A percentile compares a stretch with the other conserved stretches of the same genome.
phyloP scores from a whole-genome alignment of 2,797 vertebrate species.

The Limosa lapponica region DNA sequence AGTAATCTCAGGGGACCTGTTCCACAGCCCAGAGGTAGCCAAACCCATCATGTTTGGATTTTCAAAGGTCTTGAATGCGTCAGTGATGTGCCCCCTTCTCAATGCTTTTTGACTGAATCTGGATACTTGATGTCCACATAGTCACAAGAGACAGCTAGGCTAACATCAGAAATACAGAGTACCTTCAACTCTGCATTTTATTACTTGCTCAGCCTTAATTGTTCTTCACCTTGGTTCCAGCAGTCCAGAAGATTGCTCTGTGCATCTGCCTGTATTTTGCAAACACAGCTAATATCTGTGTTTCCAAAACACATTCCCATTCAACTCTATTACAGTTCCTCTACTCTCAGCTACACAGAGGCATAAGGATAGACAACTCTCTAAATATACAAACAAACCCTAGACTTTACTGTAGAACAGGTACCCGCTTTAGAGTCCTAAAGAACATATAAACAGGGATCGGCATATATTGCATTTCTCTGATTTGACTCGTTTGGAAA shows the following conservation, averaged over 20 bases:
- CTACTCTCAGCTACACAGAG: slow-evolving; percentile 9
- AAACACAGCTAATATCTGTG: slow-evolving; percentile 26
- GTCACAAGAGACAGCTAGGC: neutral
- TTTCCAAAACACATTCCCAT: slow-evolving; percentile 55
- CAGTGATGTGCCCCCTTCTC: neutral
- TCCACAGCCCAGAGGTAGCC: neutral
- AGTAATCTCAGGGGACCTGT: neutral
- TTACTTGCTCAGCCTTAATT: neutral
- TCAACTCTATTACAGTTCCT: slow-evolving; percentile 19
- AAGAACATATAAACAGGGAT: neutral
- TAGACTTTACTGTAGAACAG: slow-evolving; percentile 61
- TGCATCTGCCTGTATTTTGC: slow-evolving; percentile 45
- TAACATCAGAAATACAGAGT: neutral
- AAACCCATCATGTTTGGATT: neutral
- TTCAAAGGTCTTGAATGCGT: neutral
- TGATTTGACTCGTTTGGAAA: neutral
- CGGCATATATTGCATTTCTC: neutral
- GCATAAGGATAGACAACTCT: neutral
- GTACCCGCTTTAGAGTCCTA: neutral
- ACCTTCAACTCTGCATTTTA: neutral
- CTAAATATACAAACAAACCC: slow-evolving; percentile 46
- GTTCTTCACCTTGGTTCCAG: neutral
- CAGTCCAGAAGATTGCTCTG: slow-evolving; percentile 19
- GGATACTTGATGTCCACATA: neutral
- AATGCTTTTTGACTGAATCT: neutral